Conservation (phyloP, 2,888 invertebrate genomes). For the Siphlonurus alternatus region DNA sequence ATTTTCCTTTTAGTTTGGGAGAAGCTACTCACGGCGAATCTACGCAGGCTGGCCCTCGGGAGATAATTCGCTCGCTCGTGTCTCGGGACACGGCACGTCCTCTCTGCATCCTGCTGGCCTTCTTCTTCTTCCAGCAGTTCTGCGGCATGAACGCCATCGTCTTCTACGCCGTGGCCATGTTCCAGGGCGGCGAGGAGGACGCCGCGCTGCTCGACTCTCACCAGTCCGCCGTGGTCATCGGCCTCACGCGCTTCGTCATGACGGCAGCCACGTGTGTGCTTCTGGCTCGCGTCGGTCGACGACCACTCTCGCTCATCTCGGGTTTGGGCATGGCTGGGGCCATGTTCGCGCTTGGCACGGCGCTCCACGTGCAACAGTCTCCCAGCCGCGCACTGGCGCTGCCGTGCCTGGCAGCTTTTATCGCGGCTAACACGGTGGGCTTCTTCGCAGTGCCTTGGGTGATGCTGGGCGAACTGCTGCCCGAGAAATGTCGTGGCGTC, state of each 20-base stretch:
- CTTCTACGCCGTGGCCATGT: conserved; percentile 2
- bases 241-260: neutral
- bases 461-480: conserved; percentile 7
- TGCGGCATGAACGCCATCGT: conserved; percentile 6
- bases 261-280: neutral
- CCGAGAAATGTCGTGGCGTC: conserved; percentile 2
- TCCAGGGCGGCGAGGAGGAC: neutral
- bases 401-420: neutral
- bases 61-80: neutral
- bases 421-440: conserved; percentile 1
- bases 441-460: conserved; percentile 9
- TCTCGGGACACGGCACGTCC: neutral
- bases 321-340: conserved; percentile 6
- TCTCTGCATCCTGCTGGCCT: neutral
- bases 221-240: neutral
- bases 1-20: neutral
- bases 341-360: conserved; percentile 4
- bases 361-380: neutral
- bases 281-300: conserved; percentile 4
- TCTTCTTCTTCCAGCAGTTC: conserved; percentile 7
- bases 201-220: neutral
- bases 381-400: neutral
- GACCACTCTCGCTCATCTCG: conserved; percentile 3
- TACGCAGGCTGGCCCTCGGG: neutral
- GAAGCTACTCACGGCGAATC: no score